Evolutionary conservation across 2,888 invertebrate genomes (phyloP).

Genomic region (Priocnemis perturbator): DNA sequence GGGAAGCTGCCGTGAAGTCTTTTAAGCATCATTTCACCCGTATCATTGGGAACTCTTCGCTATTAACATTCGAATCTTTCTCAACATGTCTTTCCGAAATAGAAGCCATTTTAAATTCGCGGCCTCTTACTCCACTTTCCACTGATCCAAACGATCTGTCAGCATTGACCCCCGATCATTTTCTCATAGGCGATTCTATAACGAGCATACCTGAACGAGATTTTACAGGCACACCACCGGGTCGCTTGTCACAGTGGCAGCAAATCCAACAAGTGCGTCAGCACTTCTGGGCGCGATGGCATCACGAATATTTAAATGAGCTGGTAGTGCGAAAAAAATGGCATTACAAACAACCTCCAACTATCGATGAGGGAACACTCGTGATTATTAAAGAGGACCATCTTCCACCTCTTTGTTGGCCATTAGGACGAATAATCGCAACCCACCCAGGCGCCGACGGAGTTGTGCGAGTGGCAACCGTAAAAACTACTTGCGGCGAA

Average conservation of each 20-base stretch:
- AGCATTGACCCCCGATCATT: conserved; percentile 24
- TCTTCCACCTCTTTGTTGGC: background rate
- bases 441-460: conserved; percentile 9
- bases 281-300: conserved; percentile 17
- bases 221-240: background rate
- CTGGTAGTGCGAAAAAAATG: conserved; percentile 6
- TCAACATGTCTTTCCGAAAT: conserved; percentile 37
- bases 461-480: conserved; percentile 11
- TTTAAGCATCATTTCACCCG: conserved; percentile 59
- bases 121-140: conserved; percentile 39
- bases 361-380: background rate
- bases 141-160: conserved; percentile 42
- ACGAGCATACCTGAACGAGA: conserved; percentile 41
- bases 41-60: conserved; percentile 36
- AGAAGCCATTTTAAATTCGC: conserved; percentile 47
- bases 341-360: background rate
- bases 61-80: conserved; percentile 33
- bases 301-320: conserved; percentile 12
- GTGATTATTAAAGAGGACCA: conserved; percentile 7
- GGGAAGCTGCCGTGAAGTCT: conserved; percentile 43
- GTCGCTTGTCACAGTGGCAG: conserved; percentile 26
- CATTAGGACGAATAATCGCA: background rate
- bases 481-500: conserved; percentile 12
- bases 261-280: conserved; percentile 1
- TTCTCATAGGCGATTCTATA: conserved; percentile 44